Evolutionary conservation across 2,113 vertebrate species (phyloP), one percentile per base, ranked within the genome.

Genomic region (Nothobranchius furzeri): DNA sequence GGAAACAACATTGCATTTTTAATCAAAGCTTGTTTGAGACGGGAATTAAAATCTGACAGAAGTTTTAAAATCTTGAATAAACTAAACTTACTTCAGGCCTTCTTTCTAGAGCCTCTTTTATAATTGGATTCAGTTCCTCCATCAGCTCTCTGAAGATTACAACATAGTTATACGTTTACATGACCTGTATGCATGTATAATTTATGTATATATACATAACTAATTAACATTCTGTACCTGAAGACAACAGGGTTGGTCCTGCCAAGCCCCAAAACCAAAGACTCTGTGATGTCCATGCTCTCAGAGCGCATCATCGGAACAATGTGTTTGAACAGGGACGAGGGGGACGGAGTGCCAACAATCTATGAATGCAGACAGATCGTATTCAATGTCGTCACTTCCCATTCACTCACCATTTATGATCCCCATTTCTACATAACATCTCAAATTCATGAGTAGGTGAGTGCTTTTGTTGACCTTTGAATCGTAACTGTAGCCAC

Each of bases 271-370:
- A 99, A 92, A 65, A 99, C 98, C 50, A 99, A 95, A 89, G 97
- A 99, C 91, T 99, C 98, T 24, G 98, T 99, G 91, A 99, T 95
- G 90, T 99, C 98, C 96, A 99, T 96, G 92, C 97, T 97, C 92
- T 99, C 98, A 72, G 97, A 99, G 91, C 98, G 96, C 96, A 99
- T 99, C 96, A 99, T 98, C 35, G 98, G 97, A 88, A 99, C 98
- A 84, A 98, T 94, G 91, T 98, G 96, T 93, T 99, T 99, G 92
- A 99, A 99, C 76, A 99, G 88, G 77, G 96, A 97, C 51, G 96
- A 96, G 73, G 96, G 95, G 91, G 98, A 98, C 70, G 97, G 97
- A 93, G 94, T 94, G 86, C 96, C 96, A 85, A 98, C 94, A 84
- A 99, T 94, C 98, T 99, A 76, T 35, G 63, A 56, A 68, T 53